These are phyloP conservation scores for Acanthosepion pharaonis DNA, from an alignment of 2,888 invertebrate species.

Conservation along the genomic window DNA sequence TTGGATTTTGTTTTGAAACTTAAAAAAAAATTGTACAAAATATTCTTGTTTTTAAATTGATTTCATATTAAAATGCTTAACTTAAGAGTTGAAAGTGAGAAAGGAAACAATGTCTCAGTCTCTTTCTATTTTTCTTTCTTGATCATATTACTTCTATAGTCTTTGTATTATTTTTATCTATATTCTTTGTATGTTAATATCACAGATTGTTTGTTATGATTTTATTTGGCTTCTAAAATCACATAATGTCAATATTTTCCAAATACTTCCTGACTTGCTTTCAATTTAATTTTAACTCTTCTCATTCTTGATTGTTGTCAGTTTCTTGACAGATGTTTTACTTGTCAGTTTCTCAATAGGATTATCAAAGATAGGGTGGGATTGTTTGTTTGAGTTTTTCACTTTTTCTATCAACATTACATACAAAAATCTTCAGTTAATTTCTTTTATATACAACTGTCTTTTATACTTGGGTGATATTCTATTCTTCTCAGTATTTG, in stretches of 20 bases:
- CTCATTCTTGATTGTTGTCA: background rate
- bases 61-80: no score
- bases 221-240: background rate
- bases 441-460: background rate
- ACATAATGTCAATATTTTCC: background rate
- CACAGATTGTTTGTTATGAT: background rate
- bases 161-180: no score
- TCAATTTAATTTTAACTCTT: background rate
- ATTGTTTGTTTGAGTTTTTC: background rate
- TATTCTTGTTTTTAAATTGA: no score
- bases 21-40: no score
- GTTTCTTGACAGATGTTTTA: background rate
- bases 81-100: no score
- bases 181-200: background rate
- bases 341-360: background rate
- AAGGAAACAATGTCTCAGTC: no score
- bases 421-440: no score
- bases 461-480: background rate
- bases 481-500: background rate
- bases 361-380: background rate
- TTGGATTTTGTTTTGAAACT: no score
- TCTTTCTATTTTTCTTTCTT: no score
- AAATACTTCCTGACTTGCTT: background rate
- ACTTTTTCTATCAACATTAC: background rate
- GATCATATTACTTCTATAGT: no score